A percentile compares a stretch with the other conserved stretches of the same genome.
Evolutionary conservation across 2,797 vertebrate species (phyloP).

Genomic region (Vespertilio murinus): DNA sequence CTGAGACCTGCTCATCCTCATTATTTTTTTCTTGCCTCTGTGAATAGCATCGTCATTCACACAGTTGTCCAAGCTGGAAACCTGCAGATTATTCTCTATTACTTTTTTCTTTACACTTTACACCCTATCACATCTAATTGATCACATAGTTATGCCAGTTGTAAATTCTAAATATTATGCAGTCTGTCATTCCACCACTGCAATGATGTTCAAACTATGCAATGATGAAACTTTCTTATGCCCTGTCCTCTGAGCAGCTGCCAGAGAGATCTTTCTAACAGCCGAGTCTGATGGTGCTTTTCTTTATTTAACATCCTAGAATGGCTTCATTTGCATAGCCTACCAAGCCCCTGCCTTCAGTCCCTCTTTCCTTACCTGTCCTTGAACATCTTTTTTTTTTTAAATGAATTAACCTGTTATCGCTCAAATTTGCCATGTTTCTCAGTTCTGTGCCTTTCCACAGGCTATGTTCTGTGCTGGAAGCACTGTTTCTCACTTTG

Average conservation of each 20-base stretch:
- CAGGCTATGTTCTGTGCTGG: neutral
- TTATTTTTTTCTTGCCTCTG: neutral
- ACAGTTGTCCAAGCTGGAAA: neutral
- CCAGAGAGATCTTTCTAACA: neutral
- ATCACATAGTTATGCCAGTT: neutral
- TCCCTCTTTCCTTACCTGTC: neutral
- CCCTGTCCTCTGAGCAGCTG: neutral
- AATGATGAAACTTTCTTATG: neutral
- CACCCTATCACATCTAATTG: neutral
- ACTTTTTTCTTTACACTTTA: neutral
- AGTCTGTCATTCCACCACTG: too few species aligned
- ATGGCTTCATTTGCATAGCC: neutral
- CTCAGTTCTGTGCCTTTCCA: neutral
- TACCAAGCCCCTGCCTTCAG: neutral
- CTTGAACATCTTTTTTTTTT: neutral
- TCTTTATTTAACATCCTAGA: neutral
- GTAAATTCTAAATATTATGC: neutral
- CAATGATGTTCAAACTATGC: neutral
- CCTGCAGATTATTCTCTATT: neutral
- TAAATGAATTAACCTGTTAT: neutral
- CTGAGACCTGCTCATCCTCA: neutral
- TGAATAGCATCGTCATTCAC: neutral
- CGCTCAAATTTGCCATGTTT: neutral
- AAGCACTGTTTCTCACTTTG: neutral
- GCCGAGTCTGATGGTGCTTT: neutral